These are phyloP conservation scores for Lacanobia oleracea DNA, from an alignment of 2,888 invertebrate species.

Conservation along the genomic window DNA sequence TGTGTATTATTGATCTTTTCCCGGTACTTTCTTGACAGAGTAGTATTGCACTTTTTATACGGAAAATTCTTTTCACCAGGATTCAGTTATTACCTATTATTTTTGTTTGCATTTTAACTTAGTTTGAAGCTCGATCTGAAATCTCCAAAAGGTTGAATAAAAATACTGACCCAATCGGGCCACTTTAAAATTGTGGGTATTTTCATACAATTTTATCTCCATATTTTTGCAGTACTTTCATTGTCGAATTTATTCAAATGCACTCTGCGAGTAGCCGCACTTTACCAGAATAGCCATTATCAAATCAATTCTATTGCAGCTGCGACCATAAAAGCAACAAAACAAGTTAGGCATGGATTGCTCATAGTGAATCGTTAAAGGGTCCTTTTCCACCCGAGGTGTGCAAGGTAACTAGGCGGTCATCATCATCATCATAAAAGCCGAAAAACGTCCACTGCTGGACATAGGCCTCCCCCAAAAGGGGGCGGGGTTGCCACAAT, in stretches of 20 bases:
- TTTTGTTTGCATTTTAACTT: not conserved
- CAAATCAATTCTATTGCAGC: slow-evolving; percentile 23
- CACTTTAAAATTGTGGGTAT: not conserved
- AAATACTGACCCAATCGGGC: not conserved
- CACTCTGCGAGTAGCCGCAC: not conserved
- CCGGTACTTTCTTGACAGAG: no score
- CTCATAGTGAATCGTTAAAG: slow-evolving; percentile 14
- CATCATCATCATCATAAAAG: no score
- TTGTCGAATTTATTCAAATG: slow-evolving; percentile 3
- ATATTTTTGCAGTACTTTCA: not conserved
- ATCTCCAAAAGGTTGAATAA: not conserved
- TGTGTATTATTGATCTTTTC: no score
- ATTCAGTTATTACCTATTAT: not conserved
- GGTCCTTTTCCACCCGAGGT: not conserved
- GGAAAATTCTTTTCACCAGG: not conserved
- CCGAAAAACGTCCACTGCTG: no score
- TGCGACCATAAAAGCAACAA: slow-evolving; percentile 31
- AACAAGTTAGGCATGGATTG: slow-evolving; percentile 24
- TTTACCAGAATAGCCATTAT: slow-evolving; percentile 9
- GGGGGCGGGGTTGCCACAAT: no score
- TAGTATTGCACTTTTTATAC: no score
- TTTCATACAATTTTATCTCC: not conserved
- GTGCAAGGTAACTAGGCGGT: not conserved
- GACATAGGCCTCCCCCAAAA: no score
- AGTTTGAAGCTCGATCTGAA: not conserved